phyloP scores from a whole-genome alignment of 1,140 invertebrate genomes.

The Drosophila erecta region DNA sequence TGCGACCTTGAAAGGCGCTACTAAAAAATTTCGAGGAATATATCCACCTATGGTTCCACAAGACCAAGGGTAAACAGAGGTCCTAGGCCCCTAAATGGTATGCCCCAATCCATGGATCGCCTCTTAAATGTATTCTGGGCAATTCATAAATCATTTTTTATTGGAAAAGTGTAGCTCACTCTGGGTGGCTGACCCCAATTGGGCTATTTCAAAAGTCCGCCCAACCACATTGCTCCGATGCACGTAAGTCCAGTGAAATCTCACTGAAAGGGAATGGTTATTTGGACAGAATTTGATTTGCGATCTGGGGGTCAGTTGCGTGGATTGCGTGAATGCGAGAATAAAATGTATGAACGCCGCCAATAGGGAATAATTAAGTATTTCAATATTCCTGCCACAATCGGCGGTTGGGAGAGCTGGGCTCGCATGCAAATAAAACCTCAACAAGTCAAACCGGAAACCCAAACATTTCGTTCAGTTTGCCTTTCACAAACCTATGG shows the following conservation, averaged over 20 bases:
- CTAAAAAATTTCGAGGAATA: constrained; percentile 12
- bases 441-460: constrained; percentile 77
- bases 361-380: constrained; percentile 76
- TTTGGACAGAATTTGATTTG: constrained; percentile 65
- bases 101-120: not conserved
- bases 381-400: constrained; percentile 42
- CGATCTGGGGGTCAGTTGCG: constrained; percentile 43
- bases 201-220: constrained; percentile 19
- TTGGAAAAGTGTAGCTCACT: constrained; percentile 14
- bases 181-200: constrained; percentile 47
- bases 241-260: constrained; percentile 64
- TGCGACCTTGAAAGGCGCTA: constrained; percentile 16
- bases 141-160: constrained; percentile 51
- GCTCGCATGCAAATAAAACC: constrained; percentile 76
- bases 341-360: constrained; percentile 53
- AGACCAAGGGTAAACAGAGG: constrained; percentile 30
- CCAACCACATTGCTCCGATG: constrained; percentile 13
- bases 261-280: constrained; percentile 64
- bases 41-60: constrained; percentile 1
- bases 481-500: constrained; percentile 30
- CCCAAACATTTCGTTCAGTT: constrained; percentile 64
- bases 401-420: constrained; percentile 26
- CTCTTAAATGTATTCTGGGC: constrained; percentile 17
- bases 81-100: constrained; percentile 31
- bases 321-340: constrained; percentile 60